Conservation (phyloP, 2,797 vertebrate species). For the Coluber constrictor region DNA sequence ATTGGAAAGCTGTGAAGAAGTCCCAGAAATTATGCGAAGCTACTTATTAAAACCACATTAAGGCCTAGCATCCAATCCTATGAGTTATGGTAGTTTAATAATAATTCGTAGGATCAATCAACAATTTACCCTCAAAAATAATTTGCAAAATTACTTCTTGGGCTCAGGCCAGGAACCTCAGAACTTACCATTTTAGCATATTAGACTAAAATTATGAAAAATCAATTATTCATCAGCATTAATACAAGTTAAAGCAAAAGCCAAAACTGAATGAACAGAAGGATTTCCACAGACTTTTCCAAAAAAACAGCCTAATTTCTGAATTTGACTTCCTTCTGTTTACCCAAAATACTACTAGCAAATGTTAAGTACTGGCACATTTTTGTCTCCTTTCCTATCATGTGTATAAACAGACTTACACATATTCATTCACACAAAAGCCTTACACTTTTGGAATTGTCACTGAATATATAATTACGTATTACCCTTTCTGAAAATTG, state of each 20-base stretch:
- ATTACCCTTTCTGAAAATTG: slow-evolving; percentile 50
- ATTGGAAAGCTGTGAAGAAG: background rate
- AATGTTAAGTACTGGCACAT: slow-evolving; percentile 59
- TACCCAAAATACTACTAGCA: slow-evolving; percentile 47
- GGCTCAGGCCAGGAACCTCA: background rate
- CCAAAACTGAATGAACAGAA: slow-evolving; percentile 31
- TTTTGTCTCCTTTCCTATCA: slow-evolving; percentile 51
- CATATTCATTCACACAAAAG: slow-evolving; percentile 38
- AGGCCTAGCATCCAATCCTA: background rate
- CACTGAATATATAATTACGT: slow-evolving; percentile 44
- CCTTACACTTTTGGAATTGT: slow-evolving; percentile 50
- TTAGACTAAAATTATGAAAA: background rate
- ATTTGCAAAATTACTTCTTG: background rate
- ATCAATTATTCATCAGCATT: background rate
- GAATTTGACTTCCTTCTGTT: slow-evolving; percentile 45
- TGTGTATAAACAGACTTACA: slow-evolving; percentile 28
- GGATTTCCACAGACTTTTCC: slow-evolving; percentile 7
- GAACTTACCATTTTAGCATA: background rate
- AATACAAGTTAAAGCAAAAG: background rate
- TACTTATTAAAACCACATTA: background rate
- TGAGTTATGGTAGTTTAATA: background rate
- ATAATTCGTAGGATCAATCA: background rate
- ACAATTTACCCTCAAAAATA: background rate
- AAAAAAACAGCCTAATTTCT: slow-evolving; percentile 39
- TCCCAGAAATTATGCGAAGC: background rate